Conservation (phyloP, 2,797 vertebrate species). For the Hyperoplus lanceolatus region DNA sequence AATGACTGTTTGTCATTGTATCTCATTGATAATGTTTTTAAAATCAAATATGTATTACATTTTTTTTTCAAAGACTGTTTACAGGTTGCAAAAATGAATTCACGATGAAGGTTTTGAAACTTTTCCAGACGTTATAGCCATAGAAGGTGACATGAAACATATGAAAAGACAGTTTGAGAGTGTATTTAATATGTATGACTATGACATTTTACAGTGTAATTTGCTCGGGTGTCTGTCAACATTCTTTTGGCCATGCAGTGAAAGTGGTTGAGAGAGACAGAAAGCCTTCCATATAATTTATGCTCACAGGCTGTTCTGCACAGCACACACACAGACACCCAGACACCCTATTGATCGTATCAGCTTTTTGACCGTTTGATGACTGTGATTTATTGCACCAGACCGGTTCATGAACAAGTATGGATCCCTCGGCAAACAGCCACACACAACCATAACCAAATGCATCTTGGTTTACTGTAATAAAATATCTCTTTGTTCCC, state of each 20-base stretch:
- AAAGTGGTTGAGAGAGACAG: not conserved
- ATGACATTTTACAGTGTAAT: not conserved
- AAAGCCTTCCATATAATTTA: not conserved
- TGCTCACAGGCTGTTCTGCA: conserved; percentile 6
- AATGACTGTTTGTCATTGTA: not conserved
- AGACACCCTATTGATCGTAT: conserved; percentile 53
- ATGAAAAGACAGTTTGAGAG: not conserved
- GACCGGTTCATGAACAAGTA: conserved; percentile 36
- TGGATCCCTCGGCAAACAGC: conserved; percentile 26
- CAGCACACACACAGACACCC: conserved; percentile 32
- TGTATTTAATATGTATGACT: not conserved
- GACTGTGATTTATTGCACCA: conserved; percentile 50
- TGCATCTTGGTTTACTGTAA: conserved; percentile 9
- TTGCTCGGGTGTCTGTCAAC: not conserved
- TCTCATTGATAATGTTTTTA: not conserved
- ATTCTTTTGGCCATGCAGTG: not conserved
- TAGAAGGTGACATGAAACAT: not conserved
- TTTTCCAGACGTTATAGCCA: not conserved
- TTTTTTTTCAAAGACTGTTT: not conserved
- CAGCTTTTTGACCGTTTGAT: conserved; percentile 20
- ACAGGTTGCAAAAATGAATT: not conserved
- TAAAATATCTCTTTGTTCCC: conserved; percentile 34
- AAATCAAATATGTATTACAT: not conserved
- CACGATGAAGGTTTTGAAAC: not conserved
- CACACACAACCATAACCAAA: conserved; percentile 17